These are phyloP conservation scores for Oncorhynchus mykiss DNA, from an alignment of 2,113 vertebrate genomes.

Conservation along the genomic window DNA sequence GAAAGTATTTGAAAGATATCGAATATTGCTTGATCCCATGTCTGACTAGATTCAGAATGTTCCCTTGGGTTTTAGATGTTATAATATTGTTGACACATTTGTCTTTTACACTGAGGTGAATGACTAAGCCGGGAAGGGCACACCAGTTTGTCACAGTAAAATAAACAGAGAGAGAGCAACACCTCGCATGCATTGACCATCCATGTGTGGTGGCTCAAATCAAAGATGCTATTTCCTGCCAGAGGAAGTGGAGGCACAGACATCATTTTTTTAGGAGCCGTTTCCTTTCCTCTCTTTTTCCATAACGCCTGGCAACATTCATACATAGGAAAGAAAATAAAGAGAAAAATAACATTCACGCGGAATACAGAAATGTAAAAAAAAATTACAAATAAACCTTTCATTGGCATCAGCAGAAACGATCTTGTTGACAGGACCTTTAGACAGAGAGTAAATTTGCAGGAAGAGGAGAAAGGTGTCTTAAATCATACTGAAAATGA, in stretches of 20 bases:
- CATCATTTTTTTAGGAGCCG: neutral
- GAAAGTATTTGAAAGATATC: no score
- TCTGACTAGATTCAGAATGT: neutral
- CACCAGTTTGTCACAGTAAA: constrained; percentile 24
- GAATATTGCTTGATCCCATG: no score
- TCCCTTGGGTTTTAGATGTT: neutral
- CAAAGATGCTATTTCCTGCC: constrained; percentile 67
- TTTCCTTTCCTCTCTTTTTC: constrained; percentile 48
- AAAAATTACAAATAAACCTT: neutral
- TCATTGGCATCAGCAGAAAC: constrained; percentile 32
- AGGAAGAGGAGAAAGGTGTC: neutral
- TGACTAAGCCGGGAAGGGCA: neutral
- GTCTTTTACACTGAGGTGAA: neutral
- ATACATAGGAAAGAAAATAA: neutral
- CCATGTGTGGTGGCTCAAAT: constrained; percentile 55
- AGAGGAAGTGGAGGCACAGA: constrained; percentile 50
- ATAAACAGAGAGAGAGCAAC: constrained; percentile 20
- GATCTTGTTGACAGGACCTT: no score
- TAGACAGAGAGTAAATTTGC: no score
- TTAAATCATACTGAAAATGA: constrained; percentile 35
- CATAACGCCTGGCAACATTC: constrained; percentile 42
- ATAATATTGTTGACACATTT: neutral
- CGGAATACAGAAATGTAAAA: no score
- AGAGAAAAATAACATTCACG: neutral
- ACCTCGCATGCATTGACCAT: constrained; percentile 49